Conservation (phyloP, 2,113 vertebrate species). For the Pituophis catenifer region DNA sequence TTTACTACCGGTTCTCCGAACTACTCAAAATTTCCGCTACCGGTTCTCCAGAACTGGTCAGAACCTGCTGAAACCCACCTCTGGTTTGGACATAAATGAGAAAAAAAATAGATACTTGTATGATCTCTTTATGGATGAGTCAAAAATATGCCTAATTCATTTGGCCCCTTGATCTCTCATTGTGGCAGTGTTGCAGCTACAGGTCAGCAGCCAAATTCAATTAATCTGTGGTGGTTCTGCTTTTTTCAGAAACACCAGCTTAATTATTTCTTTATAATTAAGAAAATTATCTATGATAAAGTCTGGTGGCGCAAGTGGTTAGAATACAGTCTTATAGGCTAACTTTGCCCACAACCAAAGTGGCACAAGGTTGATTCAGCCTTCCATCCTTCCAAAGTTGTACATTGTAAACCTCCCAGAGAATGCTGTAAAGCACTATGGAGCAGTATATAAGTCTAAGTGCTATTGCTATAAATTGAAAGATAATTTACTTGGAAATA, state of each 20-base stretch:
- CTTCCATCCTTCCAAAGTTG: no score
- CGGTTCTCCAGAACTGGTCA: no score
- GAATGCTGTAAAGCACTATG: no score
- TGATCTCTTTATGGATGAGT: neutral
- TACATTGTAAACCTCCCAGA: no score
- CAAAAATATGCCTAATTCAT: neutral
- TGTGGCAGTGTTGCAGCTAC: neutral
- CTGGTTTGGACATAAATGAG: neutral
- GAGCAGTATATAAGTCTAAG: no score
- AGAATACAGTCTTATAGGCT: no score
- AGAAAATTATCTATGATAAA: neutral
- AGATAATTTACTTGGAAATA: conserved; percentile 28
- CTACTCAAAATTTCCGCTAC: no score
- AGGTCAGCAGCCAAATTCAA: neutral
- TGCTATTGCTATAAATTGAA: neutral
- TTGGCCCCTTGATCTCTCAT: neutral
- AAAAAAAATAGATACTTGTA: neutral
- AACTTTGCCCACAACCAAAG: no score
- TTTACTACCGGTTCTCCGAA: no score
- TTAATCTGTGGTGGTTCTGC: neutral
- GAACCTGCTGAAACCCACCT: no score
- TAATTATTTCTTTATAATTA: neutral
- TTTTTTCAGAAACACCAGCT: neutral
- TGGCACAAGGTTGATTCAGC: no score
- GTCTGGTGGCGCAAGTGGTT: no score